Conservation (phyloP, 2,888 invertebrate species). For the Metallyticus violacea region DNA sequence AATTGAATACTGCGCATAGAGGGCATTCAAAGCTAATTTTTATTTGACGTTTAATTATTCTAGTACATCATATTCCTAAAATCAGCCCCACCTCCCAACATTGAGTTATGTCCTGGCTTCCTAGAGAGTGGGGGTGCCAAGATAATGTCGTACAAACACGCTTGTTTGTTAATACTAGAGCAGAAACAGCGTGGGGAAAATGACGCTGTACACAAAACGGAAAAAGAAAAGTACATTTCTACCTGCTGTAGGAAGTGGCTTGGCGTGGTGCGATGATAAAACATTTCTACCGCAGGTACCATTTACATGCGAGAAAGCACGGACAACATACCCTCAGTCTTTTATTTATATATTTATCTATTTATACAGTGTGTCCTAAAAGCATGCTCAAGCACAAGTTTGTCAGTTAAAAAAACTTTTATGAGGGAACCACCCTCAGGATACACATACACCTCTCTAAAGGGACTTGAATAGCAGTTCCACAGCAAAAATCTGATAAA, state of each 20-base stretch:
- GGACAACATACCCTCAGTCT: neutral
- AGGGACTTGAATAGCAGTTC: too few species aligned
- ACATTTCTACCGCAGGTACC: neutral
- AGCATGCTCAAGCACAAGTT: neutral
- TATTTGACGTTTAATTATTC: slow-evolving; percentile 8
- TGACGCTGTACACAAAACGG: neutral
- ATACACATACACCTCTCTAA: too few species aligned
- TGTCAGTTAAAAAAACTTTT: too few species aligned
- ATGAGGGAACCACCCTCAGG: too few species aligned
- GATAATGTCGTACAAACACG: neutral
- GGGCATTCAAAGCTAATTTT: neutral
- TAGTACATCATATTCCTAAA: neutral
- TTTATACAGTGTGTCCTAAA: neutral
- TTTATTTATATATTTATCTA: neutral
- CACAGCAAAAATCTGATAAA: too few species aligned
- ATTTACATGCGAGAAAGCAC: neutral
- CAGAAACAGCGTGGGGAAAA: too few species aligned
- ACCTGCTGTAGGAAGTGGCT: neutral
- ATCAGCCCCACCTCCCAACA: neutral
- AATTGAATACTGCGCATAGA: neutral
- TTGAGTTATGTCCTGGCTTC: neutral
- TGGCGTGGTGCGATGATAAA: neutral
- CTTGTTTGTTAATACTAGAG: neutral
- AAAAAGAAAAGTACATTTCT: neutral
- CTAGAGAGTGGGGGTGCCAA: neutral